Base-by-base conservation (phyloP, 2,888 invertebrate genomes). In the Ichneumoninae sp. region DNA sequence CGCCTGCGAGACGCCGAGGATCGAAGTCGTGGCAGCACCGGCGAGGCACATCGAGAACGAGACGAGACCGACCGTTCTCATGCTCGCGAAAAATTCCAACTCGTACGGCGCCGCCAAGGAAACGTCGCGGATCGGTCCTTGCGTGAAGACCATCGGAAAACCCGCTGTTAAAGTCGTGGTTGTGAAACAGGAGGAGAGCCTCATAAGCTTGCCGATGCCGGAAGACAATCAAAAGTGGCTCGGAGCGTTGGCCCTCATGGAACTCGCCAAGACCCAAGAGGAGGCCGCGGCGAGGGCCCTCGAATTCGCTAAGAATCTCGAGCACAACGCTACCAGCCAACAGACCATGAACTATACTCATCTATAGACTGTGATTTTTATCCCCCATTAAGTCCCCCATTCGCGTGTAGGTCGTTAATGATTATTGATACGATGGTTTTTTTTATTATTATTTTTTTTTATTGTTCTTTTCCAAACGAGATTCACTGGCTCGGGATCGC, bases 191-290 rank as follows among this genome's bases (percentile, higher is more conserved):
- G 91, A 91, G 30, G 90, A 91, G 47, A 85, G 81, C 54, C 16
- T 87, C 40, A 70, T 86, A 1, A 90, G 90, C 26, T 74, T 91
- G 78, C 90, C 91, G 26, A 80, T 90, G 52, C 91, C 91, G 4
- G 94, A 94, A 78, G 93, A 94, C 60, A 94, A 93, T 88, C 93
- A 94, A 54, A 94, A 95, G 88, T 95, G 95, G 94, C 93, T 95
- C 86, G 95, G 95, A 30, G 96, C 96, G 54, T 94, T 96, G 90
- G 96, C 96, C 54, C 92, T 96, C 26, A 95, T 96, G 91, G 95
- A 96, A 90, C 90, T 96, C 62, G 95, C 95, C 52, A 94, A 92
- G 81, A 92, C 90, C 47, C 91, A 92, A 81, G 90, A 91, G 78
- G 91, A 93, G 74, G 90, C 89, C 33, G 90, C 89, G 13, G 87